phyloP scores from a whole-genome alignment of 2,113 vertebrate genomes.

The Aix galericulata region DNA sequence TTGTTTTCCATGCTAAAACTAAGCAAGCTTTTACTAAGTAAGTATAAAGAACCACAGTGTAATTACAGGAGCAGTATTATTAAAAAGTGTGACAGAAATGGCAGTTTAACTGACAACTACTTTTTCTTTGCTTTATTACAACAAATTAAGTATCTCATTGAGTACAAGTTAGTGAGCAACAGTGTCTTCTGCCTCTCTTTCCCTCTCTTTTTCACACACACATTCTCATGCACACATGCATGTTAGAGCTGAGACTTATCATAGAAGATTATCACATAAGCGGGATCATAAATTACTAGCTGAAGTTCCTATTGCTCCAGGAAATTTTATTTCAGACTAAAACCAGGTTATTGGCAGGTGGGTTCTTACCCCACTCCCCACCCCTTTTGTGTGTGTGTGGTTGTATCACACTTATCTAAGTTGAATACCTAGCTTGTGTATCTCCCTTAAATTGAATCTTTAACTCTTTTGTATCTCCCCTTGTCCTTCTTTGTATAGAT shows the following conservation, averaged over 20 bases:
- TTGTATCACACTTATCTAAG: not conserved
- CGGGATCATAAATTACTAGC: not conserved
- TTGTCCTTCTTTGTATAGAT: not conserved
- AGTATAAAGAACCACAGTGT: constrained; percentile 85
- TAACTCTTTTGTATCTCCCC: not conserved
- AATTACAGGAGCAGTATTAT: constrained; percentile 85
- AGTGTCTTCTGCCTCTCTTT: not conserved
- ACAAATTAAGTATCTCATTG: constrained; percentile 82
- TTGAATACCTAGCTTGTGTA: not conserved
- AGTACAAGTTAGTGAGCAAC: constrained; percentile 61
- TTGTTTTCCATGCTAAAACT: constrained; percentile 82
- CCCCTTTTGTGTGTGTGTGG: not conserved
- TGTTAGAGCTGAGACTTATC: not conserved
- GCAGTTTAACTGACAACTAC: constrained; percentile 83
- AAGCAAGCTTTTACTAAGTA: constrained; percentile 83
- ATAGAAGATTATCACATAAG: not conserved
- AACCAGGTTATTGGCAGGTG: not conserved
- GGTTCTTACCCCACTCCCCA: not conserved
- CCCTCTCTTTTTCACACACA: not conserved
- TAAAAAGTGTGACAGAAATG: constrained; percentile 86
- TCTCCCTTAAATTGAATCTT: not conserved
- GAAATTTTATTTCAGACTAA: not conserved
- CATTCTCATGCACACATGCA: not conserved
- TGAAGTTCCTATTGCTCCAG: not conserved
- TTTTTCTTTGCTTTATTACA: constrained; percentile 85